phyloP scores from a whole-genome alignment of 2,888 invertebrate species.

The Aromia moschata region DNA sequence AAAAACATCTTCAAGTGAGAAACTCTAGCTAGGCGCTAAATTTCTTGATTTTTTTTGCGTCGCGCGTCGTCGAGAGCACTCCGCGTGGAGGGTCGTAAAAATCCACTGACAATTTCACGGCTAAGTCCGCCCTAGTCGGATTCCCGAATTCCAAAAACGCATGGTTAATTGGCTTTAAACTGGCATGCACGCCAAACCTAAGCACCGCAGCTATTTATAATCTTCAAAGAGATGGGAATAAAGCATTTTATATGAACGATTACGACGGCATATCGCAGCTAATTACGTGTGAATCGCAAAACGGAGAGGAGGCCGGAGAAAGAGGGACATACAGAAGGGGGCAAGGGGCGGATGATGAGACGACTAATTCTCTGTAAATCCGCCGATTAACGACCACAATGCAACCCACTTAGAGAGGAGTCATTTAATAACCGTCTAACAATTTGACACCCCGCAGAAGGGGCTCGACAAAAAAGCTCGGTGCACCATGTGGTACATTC shows the following conservation, averaged over 20 bases:
- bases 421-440: slow-evolving; percentile 41
- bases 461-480: slow-evolving; percentile 19
- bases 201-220: slow-evolving; percentile 49
- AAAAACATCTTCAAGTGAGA: too few species aligned
- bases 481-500: slow-evolving; percentile 37
- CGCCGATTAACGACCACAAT: slow-evolving; percentile 38
- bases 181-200: neutral
- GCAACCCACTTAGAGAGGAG: slow-evolving; percentile 28
- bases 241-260: slow-evolving; percentile 57
- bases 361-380: slow-evolving; percentile 40
- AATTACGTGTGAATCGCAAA: slow-evolving; percentile 51
- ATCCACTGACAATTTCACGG: slow-evolving; percentile 25
- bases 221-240: slow-evolving; percentile 52
- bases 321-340: too few species aligned
- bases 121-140: slow-evolving; percentile 14
- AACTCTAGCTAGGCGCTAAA: neutral
- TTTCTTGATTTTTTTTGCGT: neutral
- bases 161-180: slow-evolving; percentile 7
- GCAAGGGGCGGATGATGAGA: slow-evolving; percentile 13
- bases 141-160: slow-evolving; percentile 12
- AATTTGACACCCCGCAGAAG: slow-evolving; percentile 39
- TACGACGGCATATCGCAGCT: slow-evolving; percentile 52
- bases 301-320: slow-evolving; percentile 7
- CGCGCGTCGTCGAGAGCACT: neutral
- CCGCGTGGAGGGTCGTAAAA: neutral